These are phyloP conservation scores for Cyprinodon brontotheroides DNA, from an alignment of 2,113 vertebrate species.

Conservation along the genomic window DNA sequence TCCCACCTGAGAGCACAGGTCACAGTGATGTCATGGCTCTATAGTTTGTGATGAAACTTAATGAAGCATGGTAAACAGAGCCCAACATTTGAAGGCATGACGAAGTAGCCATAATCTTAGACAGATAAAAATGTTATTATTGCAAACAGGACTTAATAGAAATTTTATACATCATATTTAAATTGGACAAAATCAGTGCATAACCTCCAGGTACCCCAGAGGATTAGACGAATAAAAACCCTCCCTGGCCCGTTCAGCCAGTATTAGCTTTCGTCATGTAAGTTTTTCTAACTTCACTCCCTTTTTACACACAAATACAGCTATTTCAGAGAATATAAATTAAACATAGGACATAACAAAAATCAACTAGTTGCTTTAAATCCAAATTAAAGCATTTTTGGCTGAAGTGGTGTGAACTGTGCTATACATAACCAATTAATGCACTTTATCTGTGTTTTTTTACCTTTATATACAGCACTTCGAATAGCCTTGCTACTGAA, in stretches of 20 bases:
- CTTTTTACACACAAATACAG: not conserved
- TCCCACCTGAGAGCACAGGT: too few species aligned
- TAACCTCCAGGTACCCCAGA: not conserved
- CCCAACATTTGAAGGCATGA: too few species aligned
- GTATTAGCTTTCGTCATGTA: not conserved
- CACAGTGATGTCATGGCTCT: too few species aligned
- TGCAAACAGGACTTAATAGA: not conserved
- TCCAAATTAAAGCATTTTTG: not conserved
- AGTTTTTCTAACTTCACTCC: not conserved
- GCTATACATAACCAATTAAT: too few species aligned
- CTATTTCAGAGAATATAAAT: not conserved
- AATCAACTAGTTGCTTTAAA: not conserved
- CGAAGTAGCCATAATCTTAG: too few species aligned
- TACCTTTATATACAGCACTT: too few species aligned
- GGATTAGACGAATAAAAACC: not conserved
- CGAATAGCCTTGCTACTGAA: too few species aligned
- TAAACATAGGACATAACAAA: not conserved
- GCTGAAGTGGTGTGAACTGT: too few species aligned
- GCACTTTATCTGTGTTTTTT: too few species aligned
- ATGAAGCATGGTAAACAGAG: too few species aligned
- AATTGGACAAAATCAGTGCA: not conserved
- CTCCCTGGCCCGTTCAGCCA: not conserved
- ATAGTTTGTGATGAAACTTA: too few species aligned
- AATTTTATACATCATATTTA: not conserved
- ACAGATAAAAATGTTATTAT: not conserved